Evolutionary conservation across 1,140 invertebrate species (phyloP), one percentile per base, ranked within the genome.

Genomic region (Brachystomella parvula): DNA sequence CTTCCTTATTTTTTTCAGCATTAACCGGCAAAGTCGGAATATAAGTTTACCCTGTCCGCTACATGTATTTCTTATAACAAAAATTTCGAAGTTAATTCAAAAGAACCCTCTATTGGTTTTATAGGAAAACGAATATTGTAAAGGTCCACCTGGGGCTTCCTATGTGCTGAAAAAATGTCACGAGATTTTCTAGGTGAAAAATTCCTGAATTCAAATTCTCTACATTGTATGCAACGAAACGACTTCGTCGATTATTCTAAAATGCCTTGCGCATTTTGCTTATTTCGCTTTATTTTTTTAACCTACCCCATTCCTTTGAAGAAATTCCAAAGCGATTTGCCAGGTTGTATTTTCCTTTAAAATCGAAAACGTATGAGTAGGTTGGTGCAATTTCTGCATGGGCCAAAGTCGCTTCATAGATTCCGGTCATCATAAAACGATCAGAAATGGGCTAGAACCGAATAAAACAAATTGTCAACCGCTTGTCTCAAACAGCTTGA

Each of bases 321-420:
- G 28, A 12, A 35, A 31, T 2, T n/a, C 49, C 47, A 3, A 47
- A 29, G 35, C 31, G 17, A 24, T 30, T 30, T 3, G 60, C 66
- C 1, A 68, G 12, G 31, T 53, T 68, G 53, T 72, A 69, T 24
- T 69, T 59, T 9, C 71, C 68, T 33, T 53, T 67, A 29, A 53
- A 69, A 33, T 64, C 47, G 49, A 72, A 72, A 24, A 72, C 28
- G 30, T 61, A 63, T 32, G 47, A 64, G 58, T 69, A 72, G 1
- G 68, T 69, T 28, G 71, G 65, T 3, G 67, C 71, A 28, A 65
- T 32, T 53, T 65, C 30, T 29, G 65, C 64, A 63, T 72, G 71
- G 17, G 3, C 26, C 47, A 57, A 19, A 9, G 67, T 32, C 0
- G 65, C 67, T 33, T 72, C 62, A n/a, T 65, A 28, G 6, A 72